Evolutionary conservation across 2,888 invertebrate genomes (phyloP).

Genomic region (Acrobasis repandana): DNA sequence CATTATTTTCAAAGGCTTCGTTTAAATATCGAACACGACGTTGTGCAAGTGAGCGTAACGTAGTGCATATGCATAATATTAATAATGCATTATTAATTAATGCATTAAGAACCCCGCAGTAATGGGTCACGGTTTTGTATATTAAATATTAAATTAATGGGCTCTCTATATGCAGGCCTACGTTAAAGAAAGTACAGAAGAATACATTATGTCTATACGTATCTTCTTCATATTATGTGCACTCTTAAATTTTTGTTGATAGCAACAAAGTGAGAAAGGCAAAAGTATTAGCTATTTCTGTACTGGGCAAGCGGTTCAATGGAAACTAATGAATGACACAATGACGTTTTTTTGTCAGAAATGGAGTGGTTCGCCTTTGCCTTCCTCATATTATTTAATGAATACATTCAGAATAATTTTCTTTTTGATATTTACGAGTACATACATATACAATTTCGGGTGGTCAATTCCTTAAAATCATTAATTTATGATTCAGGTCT

Average conservation of each 20-base stretch:
- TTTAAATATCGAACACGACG: conserved; percentile 1
- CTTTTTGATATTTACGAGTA: no score
- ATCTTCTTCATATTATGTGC: not conserved
- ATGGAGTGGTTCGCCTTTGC: no score
- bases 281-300: no score
- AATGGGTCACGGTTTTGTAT: conserved; percentile 10
- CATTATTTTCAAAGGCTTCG: not conserved
- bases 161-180: conserved; percentile 2
- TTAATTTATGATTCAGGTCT: not conserved
- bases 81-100: conserved; percentile 15
- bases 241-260: no score
- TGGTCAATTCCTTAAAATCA: no score
- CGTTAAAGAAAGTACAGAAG: not conserved
- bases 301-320: no score
- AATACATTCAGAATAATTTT: no score
- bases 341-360: no score
- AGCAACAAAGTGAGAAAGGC: no score
- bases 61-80: conserved; percentile 11
- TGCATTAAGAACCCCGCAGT: conserved; percentile 23
- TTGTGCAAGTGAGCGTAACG: not conserved
- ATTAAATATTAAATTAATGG: conserved; percentile 12
- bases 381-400: no score
- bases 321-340: no score
- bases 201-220: not conserved
- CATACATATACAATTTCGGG: no score